phyloP scores from a whole-genome alignment of 53 echinoderm and acorn worm species.

The Stichopus horrens region DNA sequence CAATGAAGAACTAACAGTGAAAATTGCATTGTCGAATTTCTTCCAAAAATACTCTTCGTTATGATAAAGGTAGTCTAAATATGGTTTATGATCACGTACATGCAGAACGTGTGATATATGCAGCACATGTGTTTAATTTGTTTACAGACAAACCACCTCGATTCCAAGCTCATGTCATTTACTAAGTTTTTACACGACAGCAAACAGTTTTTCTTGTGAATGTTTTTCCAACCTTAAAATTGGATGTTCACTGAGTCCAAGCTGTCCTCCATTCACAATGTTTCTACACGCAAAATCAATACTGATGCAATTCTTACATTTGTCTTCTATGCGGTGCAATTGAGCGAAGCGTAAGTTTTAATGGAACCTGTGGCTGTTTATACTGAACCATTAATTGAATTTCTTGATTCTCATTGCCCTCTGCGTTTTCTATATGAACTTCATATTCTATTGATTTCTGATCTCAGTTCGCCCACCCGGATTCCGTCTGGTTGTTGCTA shows the following conservation, averaged over 20 bases:
- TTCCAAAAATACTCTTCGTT: too few species aligned
- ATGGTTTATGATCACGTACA: too few species aligned
- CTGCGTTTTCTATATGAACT: not conserved
- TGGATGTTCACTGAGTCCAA: not conserved
- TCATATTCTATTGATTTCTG: conserved; percentile 1
- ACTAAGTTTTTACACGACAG: not conserved
- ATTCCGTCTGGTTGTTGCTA: conserved; percentile 74
- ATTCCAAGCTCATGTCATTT: too few species aligned
- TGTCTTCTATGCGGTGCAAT: not conserved
- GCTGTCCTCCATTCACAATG: not conserved
- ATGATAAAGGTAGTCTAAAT: too few species aligned
- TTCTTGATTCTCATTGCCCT: not conserved
- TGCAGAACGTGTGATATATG: too few species aligned
- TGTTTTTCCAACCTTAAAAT: not conserved
- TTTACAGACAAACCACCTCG: too few species aligned
- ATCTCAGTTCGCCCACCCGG: conserved; percentile 74
- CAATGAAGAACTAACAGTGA: not conserved
- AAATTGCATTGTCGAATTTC: too few species aligned
- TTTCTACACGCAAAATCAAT: conserved; percentile 13
- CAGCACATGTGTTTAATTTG: too few species aligned
- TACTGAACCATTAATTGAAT: conserved; percentile 14
- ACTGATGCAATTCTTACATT: not conserved
- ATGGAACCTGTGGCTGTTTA: conserved; percentile 1
- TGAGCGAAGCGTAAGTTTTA: not conserved
- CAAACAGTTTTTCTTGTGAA: not conserved